A percentile compares a stretch with the other conserved stretches of the same genome.
Evolutionary conservation across 2,797 vertebrate genomes (phyloP).

Genomic region (Sebastes miniatus): DNA sequence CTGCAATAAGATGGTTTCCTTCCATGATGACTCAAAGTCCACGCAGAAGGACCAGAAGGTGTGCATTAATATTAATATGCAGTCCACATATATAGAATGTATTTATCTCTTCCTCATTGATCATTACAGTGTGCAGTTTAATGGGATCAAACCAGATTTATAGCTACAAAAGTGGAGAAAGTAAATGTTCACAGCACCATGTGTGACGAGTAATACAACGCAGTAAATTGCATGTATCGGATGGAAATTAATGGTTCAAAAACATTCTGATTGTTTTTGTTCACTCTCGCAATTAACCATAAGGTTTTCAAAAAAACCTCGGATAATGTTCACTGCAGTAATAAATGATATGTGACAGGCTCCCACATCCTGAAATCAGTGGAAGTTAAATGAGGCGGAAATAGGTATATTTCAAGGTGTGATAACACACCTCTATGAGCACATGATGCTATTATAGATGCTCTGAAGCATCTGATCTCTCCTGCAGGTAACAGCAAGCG

Average conservation of each 20-base stretch:
- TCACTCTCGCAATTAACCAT: conserved; percentile 12
- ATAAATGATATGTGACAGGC: conserved; percentile 48
- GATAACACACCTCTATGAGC: conserved; percentile 46
- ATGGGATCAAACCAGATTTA: conserved; percentile 11
- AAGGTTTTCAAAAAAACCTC: conserved; percentile 8
- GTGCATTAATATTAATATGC: conserved; percentile 19
- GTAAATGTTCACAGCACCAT: not conserved
- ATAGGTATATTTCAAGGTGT: conserved; percentile 61
- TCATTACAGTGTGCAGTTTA: not conserved
- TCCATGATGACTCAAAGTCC: conserved; percentile 7
- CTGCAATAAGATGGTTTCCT: conserved; percentile 24
- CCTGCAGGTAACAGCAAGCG: conserved; percentile 28
- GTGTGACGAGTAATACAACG: not conserved
- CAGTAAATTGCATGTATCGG: not conserved
- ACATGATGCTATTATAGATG: conserved; percentile 26
- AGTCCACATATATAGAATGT: not conserved
- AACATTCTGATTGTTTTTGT: not conserved
- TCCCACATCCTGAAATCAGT: conserved; percentile 23
- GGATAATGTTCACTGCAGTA: not conserved
- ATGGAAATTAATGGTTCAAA: conserved; percentile 16
- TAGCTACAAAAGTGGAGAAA: not conserved
- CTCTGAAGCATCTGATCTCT: conserved; percentile 39
- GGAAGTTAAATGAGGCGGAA: conserved; percentile 53
- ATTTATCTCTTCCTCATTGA: not conserved
- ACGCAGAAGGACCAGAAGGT: not conserved